These are phyloP conservation scores for Forbesichthys papilliferus DNA, from an alignment of 2,113 vertebrate species.

Conservation along the genomic window DNA sequence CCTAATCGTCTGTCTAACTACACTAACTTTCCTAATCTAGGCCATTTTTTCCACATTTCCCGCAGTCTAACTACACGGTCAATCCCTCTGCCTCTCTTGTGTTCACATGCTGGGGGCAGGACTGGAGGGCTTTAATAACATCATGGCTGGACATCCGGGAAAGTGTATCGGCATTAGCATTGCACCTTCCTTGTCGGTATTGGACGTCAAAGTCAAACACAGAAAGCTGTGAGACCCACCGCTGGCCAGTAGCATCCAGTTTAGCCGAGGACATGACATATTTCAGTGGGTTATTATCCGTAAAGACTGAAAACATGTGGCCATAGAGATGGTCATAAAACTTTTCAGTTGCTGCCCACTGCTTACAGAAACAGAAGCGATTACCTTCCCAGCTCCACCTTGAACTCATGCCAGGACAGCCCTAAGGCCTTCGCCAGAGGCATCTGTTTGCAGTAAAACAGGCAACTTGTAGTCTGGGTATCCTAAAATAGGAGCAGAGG, in stretches of 20 bases:
- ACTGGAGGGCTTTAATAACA: slow-evolving; percentile 12
- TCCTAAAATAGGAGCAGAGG: slow-evolving; percentile 1
- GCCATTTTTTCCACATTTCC: too few species aligned
- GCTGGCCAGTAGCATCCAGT: too few species aligned
- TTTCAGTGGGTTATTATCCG: background rate
- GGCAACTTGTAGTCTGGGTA: background rate
- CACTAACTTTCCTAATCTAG: too few species aligned
- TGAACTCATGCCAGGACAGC: too few species aligned
- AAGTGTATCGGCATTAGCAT: slow-evolving; percentile 28
- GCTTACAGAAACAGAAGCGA: background rate
- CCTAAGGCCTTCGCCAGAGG: too few species aligned
- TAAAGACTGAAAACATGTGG: slow-evolving; percentile 21
- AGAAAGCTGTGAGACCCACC: slow-evolving; percentile 8
- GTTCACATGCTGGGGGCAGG: slow-evolving; percentile 14
- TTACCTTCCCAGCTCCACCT: too few species aligned
- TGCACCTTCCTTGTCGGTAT: slow-evolving; percentile 15
- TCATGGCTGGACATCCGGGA: slow-evolving; percentile 27
- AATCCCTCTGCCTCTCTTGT: background rate
- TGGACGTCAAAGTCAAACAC: slow-evolving; percentile 34
- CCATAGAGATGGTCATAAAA: slow-evolving; percentile 13
- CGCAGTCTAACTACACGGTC: too few species aligned
- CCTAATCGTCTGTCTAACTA: too few species aligned
- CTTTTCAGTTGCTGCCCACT: slow-evolving; percentile 10
- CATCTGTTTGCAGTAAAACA: too few species aligned
- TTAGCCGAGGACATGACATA: too few species aligned